These are phyloP conservation scores for Vicugna pacos DNA, from an alignment of 2,113 vertebrate genomes.

Conservation along the genomic window DNA sequence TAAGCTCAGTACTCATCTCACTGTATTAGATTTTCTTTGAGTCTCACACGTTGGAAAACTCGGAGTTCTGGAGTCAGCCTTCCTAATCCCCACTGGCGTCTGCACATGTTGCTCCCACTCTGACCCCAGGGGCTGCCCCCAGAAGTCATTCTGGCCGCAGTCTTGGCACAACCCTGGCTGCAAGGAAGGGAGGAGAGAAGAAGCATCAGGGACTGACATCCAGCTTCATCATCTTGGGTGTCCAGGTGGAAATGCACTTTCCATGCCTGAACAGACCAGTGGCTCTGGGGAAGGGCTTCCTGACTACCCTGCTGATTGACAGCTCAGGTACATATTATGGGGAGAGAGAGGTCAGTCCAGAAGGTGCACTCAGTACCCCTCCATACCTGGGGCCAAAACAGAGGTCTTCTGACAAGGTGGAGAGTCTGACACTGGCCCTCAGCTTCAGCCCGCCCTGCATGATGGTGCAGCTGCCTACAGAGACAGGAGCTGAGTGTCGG, in stretches of 20 bases:
- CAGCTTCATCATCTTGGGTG: not conserved
- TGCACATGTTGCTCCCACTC: rapidly evolving
- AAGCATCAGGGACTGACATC: not conserved
- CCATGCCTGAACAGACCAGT: not conserved
- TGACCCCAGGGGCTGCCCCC: not conserved
- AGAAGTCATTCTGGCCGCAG: not conserved
- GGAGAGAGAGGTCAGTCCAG: not conserved
- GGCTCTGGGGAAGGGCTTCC: not conserved
- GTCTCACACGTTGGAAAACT: not conserved
- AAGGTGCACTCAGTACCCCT: not conserved
- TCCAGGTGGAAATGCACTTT: not conserved
- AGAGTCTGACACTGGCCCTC: not conserved
- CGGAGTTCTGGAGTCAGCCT: not conserved
- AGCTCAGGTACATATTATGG: not conserved
- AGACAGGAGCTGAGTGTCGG: not conserved
- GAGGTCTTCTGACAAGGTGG: not conserved
- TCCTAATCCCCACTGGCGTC: not conserved
- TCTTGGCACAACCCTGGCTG: not conserved
- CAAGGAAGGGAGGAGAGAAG: not conserved
- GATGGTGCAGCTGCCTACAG: not conserved
- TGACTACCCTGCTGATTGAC: not conserved
- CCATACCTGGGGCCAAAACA: not conserved
- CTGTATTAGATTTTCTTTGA: not conserved
- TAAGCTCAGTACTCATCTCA: not conserved
- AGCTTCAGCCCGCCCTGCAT: not conserved